Evolutionary conservation across 2,888 invertebrate genomes (phyloP).

Genomic region (Hedychridium roseum): DNA sequence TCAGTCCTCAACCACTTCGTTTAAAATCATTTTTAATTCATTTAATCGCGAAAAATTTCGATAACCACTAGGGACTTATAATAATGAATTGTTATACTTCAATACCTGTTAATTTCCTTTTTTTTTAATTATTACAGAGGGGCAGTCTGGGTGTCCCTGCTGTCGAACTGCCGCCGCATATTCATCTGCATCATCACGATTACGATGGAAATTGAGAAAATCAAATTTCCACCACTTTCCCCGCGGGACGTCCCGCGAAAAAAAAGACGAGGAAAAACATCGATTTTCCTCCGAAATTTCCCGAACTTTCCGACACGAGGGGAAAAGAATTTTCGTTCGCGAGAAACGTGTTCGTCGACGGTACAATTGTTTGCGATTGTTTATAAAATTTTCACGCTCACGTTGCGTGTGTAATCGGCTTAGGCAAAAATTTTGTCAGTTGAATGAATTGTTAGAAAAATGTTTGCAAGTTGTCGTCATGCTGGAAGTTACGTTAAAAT

Average conservation of each 20-base stretch:
- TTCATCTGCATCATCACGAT: conserved; percentile 62
- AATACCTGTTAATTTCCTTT: background rate
- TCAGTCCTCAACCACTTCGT: background rate
- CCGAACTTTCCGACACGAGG: no score
- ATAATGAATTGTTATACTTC: background rate
- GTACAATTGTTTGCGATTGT: no score
- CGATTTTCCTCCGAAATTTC: no score
- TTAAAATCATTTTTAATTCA: background rate
- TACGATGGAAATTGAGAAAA: conserved; percentile 50
- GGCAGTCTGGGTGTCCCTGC: conserved; percentile 61
- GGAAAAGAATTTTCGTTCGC: no score
- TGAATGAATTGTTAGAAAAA: no score
- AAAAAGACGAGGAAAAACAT: background rate
- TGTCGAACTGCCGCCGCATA: conserved; percentile 64
- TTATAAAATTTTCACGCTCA: no score
- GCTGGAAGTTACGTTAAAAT: background rate
- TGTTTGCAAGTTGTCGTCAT: no score
- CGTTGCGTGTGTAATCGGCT: no score
- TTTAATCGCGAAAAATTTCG: background rate
- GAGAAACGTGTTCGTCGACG: no score
- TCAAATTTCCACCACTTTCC: no score
- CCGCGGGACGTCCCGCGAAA: no score
- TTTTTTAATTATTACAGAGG: conserved; percentile 51
- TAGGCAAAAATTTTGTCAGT: no score
- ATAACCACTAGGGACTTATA: conserved; percentile 8